Base-by-base conservation (phyloP, 1,140 invertebrate species). In the Hycleus phaleratus region DNA sequence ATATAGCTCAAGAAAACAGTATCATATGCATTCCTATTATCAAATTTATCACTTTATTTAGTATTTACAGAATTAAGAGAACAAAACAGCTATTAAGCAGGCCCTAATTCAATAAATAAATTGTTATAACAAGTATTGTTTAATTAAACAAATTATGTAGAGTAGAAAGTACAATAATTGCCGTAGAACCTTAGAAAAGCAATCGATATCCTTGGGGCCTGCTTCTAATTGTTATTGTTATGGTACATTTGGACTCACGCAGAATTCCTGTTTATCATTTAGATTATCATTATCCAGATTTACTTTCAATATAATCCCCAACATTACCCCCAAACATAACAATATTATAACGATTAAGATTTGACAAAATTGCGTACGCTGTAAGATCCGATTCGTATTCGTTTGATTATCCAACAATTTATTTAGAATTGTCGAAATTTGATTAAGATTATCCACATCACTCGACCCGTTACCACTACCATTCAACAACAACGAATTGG, bases 181-280 rank as follows among this genome's bases (percentile, higher is more conserved):
- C 9, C 50, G 42, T 42, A 62, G 46, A 38, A 62, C 38, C 44
- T 49, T 59, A 47, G 56, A 55, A 62, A 54, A 18, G 12, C 59
- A 62, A 56, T 46, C 43, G 9, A 62, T 44, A 39, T 59, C 56
- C 25, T 43, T 45, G n/a, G 61, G 56, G 59, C 58, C 61, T 58
- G 61, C 64, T 11, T 12, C 51, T 46, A 26, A 53, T 44, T 52
- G 62, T 52, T 62, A 64, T 60, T 65, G 65, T 61, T 67, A 65
- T 59, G 60, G 58, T n/a, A 42, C 32, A 39, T 59, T 45, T 3
- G 32, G 32, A 38, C 56, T 38, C 12, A 39, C 12, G 3, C 12
- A 49, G 25, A 40, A 18, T 40, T 26, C 26, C 26, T 59, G 56
- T n/a, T 52, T 51, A n/a, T 9, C 3, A 4, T 50, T 56, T 46